Evolutionary conservation across 2,113 vertebrate species (phyloP).

Genomic region (Chlamydotis undulata): DNA sequence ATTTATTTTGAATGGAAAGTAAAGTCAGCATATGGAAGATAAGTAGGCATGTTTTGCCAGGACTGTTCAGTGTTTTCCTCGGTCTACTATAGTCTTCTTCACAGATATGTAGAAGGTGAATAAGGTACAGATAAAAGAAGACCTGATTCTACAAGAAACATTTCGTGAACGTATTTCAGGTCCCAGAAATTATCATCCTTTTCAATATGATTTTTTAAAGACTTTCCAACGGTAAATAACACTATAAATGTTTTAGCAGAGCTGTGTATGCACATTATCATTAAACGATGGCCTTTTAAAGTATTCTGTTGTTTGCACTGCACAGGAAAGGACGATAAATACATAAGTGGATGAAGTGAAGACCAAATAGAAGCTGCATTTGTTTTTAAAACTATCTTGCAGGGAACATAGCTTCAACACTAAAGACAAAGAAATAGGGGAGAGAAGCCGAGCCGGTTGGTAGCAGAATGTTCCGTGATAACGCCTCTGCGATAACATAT

Average conservation of each 20-base stretch:
- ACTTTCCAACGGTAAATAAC: not conserved
- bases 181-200: not conserved
- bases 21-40: not conserved
- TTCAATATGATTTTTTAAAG: not conserved
- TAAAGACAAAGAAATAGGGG: not conserved
- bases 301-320: not conserved
- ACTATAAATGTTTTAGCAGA: not conserved
- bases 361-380: not conserved
- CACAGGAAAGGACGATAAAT: not conserved
- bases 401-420: not conserved
- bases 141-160: not conserved
- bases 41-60: not conserved
- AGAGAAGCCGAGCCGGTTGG: not conserved
- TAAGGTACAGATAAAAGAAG: not conserved
- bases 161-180: not conserved
- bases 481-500: too few relatives aligned
- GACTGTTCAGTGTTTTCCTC: not conserved
- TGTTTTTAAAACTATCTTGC: not conserved
- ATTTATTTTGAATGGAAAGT: not conserved
- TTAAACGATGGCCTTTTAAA: not conserved
- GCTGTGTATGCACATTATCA: not conserved
- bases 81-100: not conserved
- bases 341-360: not conserved
- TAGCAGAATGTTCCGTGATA: too few relatives aligned
- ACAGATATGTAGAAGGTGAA: not conserved